Conservation (phyloP, 2,113 vertebrate species). For the Acanthisitta chloris region DNA sequence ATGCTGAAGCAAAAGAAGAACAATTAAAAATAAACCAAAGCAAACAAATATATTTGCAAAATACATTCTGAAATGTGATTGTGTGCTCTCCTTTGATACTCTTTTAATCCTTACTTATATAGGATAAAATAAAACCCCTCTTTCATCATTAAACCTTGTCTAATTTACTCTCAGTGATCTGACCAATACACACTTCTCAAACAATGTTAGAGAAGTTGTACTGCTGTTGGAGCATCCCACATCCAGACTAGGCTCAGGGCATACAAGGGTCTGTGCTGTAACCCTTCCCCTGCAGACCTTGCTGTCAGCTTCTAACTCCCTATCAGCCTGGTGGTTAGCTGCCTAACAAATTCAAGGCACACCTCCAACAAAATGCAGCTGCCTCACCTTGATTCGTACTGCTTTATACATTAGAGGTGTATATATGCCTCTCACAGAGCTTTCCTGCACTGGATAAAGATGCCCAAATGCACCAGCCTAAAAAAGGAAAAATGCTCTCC, state of each 20-base stretch:
- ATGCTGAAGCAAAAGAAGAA: not conserved
- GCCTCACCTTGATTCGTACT: not conserved
- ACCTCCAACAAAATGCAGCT: not conserved
- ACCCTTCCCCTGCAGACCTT: not conserved
- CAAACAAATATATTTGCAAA: not conserved
- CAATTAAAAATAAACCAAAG: not conserved
- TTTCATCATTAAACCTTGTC: not conserved
- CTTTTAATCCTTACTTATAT: not conserved
- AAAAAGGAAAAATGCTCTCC: not conserved
- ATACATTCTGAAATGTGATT: not conserved
- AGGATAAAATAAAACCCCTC: not conserved
- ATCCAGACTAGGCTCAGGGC: not conserved
- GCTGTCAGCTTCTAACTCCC: not conserved
- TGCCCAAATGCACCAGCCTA: rapidly evolving
- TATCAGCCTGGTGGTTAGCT: not conserved
- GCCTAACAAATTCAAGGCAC: not conserved
- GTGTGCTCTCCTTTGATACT: not conserved
- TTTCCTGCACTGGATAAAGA: not conserved
- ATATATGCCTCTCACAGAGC: not conserved
- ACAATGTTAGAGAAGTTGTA: not conserved
- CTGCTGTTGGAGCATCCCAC: not conserved
- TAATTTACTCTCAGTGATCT: not conserved
- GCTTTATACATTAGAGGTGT: not conserved
- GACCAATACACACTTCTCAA: not conserved
- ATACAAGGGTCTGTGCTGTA: not conserved